Evolutionary conservation across 2,113 vertebrate genomes (phyloP), one percentile per base, ranked within the genome.

Genomic region (Upupa epops): DNA sequence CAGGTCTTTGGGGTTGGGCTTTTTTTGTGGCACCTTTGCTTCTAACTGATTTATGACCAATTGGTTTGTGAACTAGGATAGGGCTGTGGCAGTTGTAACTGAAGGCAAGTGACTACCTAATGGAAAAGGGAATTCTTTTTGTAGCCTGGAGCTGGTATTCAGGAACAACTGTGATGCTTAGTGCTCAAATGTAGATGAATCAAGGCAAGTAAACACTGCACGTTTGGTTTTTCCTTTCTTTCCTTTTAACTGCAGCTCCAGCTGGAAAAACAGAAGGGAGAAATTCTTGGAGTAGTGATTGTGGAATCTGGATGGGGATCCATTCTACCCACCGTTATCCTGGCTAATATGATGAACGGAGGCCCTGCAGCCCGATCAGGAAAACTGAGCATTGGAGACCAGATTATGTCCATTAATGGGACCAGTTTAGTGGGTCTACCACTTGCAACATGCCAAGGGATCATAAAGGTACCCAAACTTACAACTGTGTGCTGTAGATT

Each of bases 231-330:
- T 37, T 37, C 13, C 6, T 24, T 54, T 25, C 66, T 51, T 81
- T 45, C 14, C 85, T 89, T 88, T 82, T 76, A 49, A 79, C 94
- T 95, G 17, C 98, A 99, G 99, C 98, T 99, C 94, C 98, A 99
- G 95, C 96, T 99, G 93, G 99, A 99, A 97, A 99, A 99, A 93
- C 98, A 98, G 85, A 99, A 99, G 97, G 99, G 99, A 15, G 99
- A 99, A 98, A 99, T 99, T 94, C 97, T 99, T 88, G 99, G 99
- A 2, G 99, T 99, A 76, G 99, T 99, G 94, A 99, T 99, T 13
- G 99, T 99, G 95, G 99, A 99, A 96, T 99, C 99, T 0, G 99
- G 99, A 93, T 99, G 99, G 99, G 99, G 99, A 84, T 99, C 99
- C 93, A 99, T 99, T 92, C 97, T 99, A 60, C 99, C 99, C 95